Percentiles rank a stretch among this genome's conserved stretches.
These are phyloP conservation scores for Aurelia aurita DNA, from an alignment of 30 jellyfish, hydroid and myxozoan genomes.

Conservation along the genomic window DNA sequence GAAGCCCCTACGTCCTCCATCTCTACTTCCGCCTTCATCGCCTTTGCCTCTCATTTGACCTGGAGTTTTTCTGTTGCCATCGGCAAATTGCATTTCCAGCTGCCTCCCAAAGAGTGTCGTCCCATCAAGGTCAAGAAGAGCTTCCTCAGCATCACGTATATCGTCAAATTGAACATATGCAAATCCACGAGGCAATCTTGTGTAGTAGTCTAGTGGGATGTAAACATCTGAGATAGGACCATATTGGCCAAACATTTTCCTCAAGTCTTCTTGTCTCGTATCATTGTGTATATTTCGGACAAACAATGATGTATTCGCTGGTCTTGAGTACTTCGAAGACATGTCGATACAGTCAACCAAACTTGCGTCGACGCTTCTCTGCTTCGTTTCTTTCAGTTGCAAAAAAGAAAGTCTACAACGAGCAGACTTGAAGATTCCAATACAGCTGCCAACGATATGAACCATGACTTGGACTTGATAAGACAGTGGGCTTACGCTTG, in stretches of 20 bases:
- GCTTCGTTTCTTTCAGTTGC: too few relatives aligned
- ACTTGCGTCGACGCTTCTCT: too few relatives aligned
- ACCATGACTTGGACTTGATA: too few relatives aligned
- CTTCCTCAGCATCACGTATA: constrained; percentile 98
- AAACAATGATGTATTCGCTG: too few relatives aligned
- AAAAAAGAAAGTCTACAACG: too few relatives aligned
- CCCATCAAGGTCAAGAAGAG: constrained; percentile 92
- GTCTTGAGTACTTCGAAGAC: too few relatives aligned
- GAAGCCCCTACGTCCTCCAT: constrained; percentile 34
- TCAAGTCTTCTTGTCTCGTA: constrained; percentile 91
- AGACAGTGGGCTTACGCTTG: too few relatives aligned
- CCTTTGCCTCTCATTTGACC: constrained; percentile 82
- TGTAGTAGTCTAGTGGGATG: constrained; percentile 94
- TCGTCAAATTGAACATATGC: constrained; percentile 98
- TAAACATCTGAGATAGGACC: constrained; percentile 96
- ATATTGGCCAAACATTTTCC: constrained; percentile 87
- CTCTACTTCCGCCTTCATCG: too few relatives aligned
- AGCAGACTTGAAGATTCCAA: too few relatives aligned
- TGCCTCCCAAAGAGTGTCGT: constrained; percentile 80
- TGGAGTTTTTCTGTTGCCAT: constrained; percentile 93
- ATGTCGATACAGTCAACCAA: too few relatives aligned
- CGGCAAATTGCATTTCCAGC: constrained; percentile 88
- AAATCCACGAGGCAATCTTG: constrained; percentile 95
- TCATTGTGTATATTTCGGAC: too few relatives aligned
- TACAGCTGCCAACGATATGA: too few relatives aligned